Base-by-base conservation (phyloP, 2,797 vertebrate species). In the Semaprochilodus insignis region DNA sequence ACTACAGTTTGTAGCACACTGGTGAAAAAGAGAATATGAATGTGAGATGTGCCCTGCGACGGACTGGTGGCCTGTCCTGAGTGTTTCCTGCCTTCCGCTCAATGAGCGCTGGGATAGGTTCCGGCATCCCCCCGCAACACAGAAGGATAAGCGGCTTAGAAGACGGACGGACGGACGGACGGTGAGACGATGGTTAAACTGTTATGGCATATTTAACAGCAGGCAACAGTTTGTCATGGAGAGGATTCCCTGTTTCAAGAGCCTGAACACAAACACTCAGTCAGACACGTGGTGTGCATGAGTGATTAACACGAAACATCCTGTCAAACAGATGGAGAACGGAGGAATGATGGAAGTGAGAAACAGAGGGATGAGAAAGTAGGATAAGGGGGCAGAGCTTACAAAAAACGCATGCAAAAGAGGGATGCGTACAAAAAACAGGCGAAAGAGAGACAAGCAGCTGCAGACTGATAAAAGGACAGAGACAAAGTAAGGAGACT, bases 241-340 rank as follows among this genome's bases (percentile, higher is more conserved):
- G 51, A 78, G 83, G 80, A 78, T 85, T 85, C 84, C 81, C 84
- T 80, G 73, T 40, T 69, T 80, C 52, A 71, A 79, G 55, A 23
- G 27, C 21, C 21, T 57, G 34, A 25, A 65, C 44, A 80, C 57
- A 80, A 23, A 62, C 67, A 59, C 23, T 44, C 17, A 71, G 31
- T 25, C 52, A 74, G 13, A 63, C 23, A 65, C 19, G 25, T 25
- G 21, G 19, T 25, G 34, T 59, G 59, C 55, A 36, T 65, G 34
- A 16, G 34, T 69, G 63, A 70, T 59, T 57, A 57, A 70, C 31
- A 59, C 31, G 2, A 48, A 71, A 73, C 72, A 80, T 71, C 44
- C 48, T 67, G 67, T 66, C 54, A 77, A 70, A 59, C 77, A 51
- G 81, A 82, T 76, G 78, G 73, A 80, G 69, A 23, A 65, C 36